A percentile compares a stretch with the other conserved stretches of the same genome.
Evolutionary conservation across 2,888 invertebrate species (phyloP).

Genomic region (Dryocosmus kuriphilus): DNA sequence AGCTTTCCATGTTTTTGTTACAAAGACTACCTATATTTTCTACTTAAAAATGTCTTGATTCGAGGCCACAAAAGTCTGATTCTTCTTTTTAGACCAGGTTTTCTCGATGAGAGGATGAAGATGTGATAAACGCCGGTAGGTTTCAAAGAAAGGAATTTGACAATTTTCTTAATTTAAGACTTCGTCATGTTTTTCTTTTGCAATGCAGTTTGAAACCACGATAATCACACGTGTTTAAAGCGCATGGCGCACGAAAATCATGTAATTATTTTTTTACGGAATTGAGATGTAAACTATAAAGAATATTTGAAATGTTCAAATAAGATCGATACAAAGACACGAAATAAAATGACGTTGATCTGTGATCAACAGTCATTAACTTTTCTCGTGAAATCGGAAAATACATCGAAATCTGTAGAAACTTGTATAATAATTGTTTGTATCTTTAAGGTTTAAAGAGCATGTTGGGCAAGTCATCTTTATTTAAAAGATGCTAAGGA

Average conservation of each 20-base stretch:
- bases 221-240: slow-evolving; percentile 6
- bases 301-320: slow-evolving; percentile 17
- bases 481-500: slow-evolving; percentile 12
- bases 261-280: not conserved
- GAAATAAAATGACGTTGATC: slow-evolving; percentile 2
- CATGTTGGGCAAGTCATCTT: slow-evolving; percentile 35
- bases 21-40: slow-evolving; percentile 32
- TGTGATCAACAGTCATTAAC: not conserved
- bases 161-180: slow-evolving; percentile 20
- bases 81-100: not conserved
- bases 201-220: not conserved
- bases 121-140: slow-evolving; percentile 35
- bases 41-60: slow-evolving; percentile 31
- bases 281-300: slow-evolving; percentile 15
- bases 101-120: slow-evolving; percentile 17
- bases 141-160: slow-evolving; percentile 20
- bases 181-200: not conserved
- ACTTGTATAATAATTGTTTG: slow-evolving; percentile 28
- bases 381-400: slow-evolving; percentile 8
- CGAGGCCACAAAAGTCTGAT: slow-evolving; percentile 8
- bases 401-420: slow-evolving; percentile 34
- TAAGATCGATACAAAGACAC: not conserved
- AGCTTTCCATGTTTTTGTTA: slow-evolving; percentile 20
- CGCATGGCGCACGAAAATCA: slow-evolving; percentile 1
- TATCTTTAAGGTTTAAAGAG: slow-evolving; percentile 22